Evolutionary conservation across 2,888 invertebrate genomes (phyloP).

Genomic region (Laothoe populi): DNA sequence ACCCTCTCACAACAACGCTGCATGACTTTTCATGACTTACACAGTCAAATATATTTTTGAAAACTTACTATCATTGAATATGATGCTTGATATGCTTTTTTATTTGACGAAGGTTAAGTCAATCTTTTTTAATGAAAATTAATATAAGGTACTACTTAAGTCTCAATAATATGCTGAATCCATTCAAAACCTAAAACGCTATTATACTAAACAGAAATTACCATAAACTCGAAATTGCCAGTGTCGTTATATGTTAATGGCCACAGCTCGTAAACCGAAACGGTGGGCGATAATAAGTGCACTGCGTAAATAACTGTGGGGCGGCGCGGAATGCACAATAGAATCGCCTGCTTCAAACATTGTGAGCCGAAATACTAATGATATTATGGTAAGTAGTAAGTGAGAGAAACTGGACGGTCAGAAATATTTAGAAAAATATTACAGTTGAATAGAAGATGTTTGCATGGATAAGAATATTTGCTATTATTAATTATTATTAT

Average conservation of each 20-base stretch:
- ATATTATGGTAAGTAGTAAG: neutral
- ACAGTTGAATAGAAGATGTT: too few relatives aligned
- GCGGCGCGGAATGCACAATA: neutral
- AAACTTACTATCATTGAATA: too few relatives aligned
- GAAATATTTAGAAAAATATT: too few relatives aligned
- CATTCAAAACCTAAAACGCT: neutral
- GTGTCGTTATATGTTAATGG: neutral
- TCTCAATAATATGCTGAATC: neutral
- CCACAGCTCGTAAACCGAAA: constrained; percentile 1
- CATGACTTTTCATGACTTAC: too few relatives aligned
- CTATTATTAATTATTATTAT: neutral
- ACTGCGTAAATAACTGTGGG: neutral
- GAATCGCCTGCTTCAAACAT: neutral
- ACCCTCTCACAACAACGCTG: too few relatives aligned
- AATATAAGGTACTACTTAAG: too few relatives aligned
- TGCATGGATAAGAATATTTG: too few relatives aligned
- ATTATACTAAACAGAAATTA: neutral
- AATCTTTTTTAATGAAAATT: too few relatives aligned
- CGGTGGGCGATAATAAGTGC: neutral
- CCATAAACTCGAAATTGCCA: neutral
- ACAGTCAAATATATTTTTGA: too few relatives aligned
- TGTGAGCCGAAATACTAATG: neutral
- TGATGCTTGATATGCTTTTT: too few relatives aligned
- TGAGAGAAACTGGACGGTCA: too few relatives aligned
- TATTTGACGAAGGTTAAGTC: too few relatives aligned